Evolutionary conservation across 2,888 invertebrate species (phyloP), one percentile per base, ranked within the genome.

Genomic region (Campoplex nolae): DNA sequence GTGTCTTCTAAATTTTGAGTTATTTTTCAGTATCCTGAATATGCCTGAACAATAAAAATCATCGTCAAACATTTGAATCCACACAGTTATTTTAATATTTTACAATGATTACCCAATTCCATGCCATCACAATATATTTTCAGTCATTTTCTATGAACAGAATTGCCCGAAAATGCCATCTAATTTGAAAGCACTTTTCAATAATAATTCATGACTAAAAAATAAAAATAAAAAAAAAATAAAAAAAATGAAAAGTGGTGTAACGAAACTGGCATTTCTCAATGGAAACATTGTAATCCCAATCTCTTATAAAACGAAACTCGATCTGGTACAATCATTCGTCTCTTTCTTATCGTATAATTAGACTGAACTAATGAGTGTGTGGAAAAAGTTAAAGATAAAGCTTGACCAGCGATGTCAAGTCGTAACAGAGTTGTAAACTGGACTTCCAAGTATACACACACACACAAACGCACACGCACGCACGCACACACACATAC

Each of bases 341-440:
- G 70, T 75, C 51, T 62, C 73, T 74, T 71, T 42, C 70, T 74
- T 80, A 79, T 79, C 79, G 79, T 75, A 76, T 68, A 81, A 86
- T 86, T 84, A 81, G 77, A 58, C 16, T 35, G 68, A 74, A 78
- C 85, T 83, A 82, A 83, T 83, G 84, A 74, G 35, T 54, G 58
- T 13, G 65, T 48, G 56, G 68, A 54, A 76, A 76, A 81, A 70
- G 42, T 48, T 38, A 32, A 32, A 77, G 77, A 67, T 68, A 70
- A 73, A 83, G 71, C 42, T 48, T 62, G 76, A 62, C 71, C 71
- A 80, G 65, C 45, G 13, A 38, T 54, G 76, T 74, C 70, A 70
- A 82, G 82, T 75, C 77, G 68, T 74, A 78, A 67, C 68, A 78
- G 81, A 74, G 62, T 78, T 79, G 73, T 68, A 67, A 76, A 77